phyloP scores from a whole-genome alignment of 2,888 invertebrate genomes.

The Torymus auratus region DNA sequence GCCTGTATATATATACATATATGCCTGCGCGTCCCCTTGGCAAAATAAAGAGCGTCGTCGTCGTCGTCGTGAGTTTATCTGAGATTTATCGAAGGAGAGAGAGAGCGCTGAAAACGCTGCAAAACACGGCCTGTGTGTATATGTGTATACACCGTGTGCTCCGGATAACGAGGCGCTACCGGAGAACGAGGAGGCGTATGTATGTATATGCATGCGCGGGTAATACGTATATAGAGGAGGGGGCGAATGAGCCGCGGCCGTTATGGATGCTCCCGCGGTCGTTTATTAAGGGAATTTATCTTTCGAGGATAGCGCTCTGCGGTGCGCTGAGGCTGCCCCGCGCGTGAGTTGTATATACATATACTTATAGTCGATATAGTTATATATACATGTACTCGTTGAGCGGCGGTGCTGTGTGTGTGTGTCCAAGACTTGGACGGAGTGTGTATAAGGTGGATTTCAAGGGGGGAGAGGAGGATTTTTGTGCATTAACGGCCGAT shows the following conservation, averaged over 20 bases:
- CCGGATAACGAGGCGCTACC: slow-evolving; percentile 71
- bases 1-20: not conserved
- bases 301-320: slow-evolving; percentile 5
- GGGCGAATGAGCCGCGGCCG: slow-evolving; percentile 63
- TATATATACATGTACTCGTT: too few species aligned
- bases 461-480: too few species aligned
- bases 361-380: too few species aligned
- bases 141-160: slow-evolving; percentile 60
- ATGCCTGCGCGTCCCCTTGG: too few species aligned
- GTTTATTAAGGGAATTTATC: slow-evolving; percentile 48
- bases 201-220: slow-evolving; percentile 1
- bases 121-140: slow-evolving; percentile 65
- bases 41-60: slow-evolving; percentile 37
- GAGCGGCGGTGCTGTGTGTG: too few species aligned
- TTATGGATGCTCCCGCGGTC: slow-evolving; percentile 20
- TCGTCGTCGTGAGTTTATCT: slow-evolving; percentile 62
- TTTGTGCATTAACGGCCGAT: too few species aligned
- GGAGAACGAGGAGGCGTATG: not conserved
- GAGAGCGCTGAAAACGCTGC: slow-evolving; percentile 72
- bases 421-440: too few species aligned
- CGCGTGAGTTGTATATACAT: too few species aligned
- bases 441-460: too few species aligned
- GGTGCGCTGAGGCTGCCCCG: too few species aligned
- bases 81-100: slow-evolving; percentile 75
- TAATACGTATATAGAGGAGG: slow-evolving; percentile 70